Conservation (phyloP, 2,113 vertebrate species). For the Salvelinus namaycush region DNA sequence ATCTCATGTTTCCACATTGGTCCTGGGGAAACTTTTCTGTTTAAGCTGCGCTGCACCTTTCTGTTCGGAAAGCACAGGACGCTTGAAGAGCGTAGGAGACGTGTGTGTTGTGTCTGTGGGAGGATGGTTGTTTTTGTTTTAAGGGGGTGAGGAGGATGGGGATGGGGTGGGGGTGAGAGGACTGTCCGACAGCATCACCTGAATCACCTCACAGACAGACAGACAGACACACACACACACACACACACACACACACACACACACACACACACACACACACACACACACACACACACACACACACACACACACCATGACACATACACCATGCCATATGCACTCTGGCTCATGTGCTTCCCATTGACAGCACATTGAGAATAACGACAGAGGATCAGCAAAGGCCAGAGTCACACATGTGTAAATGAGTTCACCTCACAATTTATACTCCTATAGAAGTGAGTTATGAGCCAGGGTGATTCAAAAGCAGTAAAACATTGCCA, state of each 20-base stretch:
- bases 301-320: neutral
- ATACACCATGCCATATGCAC: neutral
- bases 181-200: neutral
- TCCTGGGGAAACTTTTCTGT: slow-evolving; percentile 27
- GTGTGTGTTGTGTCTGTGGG: neutral
- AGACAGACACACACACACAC: neutral
- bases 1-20: slow-evolving; percentile 60
- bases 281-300: slow-evolving; percentile 4
- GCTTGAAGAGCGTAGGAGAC: slow-evolving; percentile 6
- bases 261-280: neutral
- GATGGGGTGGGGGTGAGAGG: neutral
- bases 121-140: neutral
- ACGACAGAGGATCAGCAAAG: slow-evolving; percentile 45
- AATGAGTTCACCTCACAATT: slow-evolving; percentile 51
- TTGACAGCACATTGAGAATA: slow-evolving; percentile 47
- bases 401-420: slow-evolving; percentile 45
- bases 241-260: neutral
- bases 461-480: slow-evolving; percentile 50
- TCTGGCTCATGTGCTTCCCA: slow-evolving; percentile 36
- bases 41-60: slow-evolving; percentile 27
- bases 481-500: slow-evolving; percentile 53
- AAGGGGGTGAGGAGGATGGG: neutral
- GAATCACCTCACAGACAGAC: neutral
- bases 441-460: slow-evolving; percentile 61
- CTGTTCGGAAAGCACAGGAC: slow-evolving; percentile 8